These are phyloP conservation scores for Cylloceria caligata DNA, from an alignment of 2,888 invertebrate genomes.

Conservation along the genomic window DNA sequence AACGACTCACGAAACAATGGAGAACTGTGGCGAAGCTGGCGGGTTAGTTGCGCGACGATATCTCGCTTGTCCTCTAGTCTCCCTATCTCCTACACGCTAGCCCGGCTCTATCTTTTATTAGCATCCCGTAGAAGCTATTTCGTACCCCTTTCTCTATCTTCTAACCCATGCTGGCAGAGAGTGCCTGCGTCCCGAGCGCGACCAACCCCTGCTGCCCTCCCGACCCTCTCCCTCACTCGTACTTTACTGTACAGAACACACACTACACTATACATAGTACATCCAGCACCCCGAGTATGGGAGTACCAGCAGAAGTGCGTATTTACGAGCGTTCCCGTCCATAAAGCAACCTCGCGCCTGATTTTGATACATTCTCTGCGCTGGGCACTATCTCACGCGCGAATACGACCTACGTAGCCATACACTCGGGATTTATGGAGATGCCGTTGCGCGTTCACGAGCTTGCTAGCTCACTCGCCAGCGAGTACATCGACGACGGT, in stretches of 20 bases:
- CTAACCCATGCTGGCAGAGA: conserved; percentile 76
- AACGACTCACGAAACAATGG: conserved; percentile 79
- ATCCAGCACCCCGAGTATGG: conserved; percentile 68
- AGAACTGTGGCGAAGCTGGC: conserved; percentile 57
- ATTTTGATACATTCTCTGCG: conserved; percentile 84
- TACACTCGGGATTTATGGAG: conserved; percentile 83
- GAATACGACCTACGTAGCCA: conserved; percentile 84
- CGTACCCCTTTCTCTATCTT: conserved; percentile 80
- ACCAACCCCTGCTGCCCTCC: conserved; percentile 43
- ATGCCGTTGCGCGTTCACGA: conserved; percentile 73
- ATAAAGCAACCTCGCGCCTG: conserved; percentile 85
- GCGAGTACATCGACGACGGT: conserved; percentile 55
- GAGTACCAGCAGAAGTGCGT: conserved; percentile 84
- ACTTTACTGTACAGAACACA: conserved; percentile 20
- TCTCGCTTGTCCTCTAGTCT: conserved; percentile 63
- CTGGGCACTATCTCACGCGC: conserved; percentile 84
- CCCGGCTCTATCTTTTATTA: conserved; percentile 83
- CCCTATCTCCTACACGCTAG: conserved; percentile 78
- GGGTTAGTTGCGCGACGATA: conserved; percentile 53
- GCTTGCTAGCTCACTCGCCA: conserved; percentile 66
- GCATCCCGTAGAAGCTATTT: conserved; percentile 83
- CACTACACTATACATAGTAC: conserved; percentile 45
- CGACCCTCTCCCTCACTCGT: conserved; percentile 47
- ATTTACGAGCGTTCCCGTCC: conserved; percentile 85
- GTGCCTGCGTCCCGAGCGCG: conserved; percentile 77